phyloP scores from a whole-genome alignment of 2,888 invertebrate genomes.

The Ornithoptera alexandrae region DNA sequence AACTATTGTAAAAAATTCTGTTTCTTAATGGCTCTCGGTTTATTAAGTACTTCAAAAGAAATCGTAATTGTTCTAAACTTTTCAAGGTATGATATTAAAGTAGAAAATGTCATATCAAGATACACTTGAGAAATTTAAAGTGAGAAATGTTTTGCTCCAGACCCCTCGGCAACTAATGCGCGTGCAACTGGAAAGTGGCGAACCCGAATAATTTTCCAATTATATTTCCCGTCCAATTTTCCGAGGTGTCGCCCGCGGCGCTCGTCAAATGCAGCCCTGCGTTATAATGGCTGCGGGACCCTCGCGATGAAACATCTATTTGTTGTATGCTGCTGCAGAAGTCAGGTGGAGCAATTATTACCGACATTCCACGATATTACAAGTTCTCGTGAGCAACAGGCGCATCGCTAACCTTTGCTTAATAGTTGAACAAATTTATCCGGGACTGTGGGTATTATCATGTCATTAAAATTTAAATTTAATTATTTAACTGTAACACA shows the following conservation, averaged over 20 bases:
- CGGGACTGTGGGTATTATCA: conserved; percentile 10
- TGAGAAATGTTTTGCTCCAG: conserved; percentile 26
- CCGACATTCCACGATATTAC: conserved; percentile 17
- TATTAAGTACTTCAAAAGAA: no score
- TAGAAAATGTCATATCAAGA: neutral
- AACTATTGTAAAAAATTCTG: no score
- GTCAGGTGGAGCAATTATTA: conserved; percentile 52
- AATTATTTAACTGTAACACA: no score
- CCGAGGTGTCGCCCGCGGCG: conserved; percentile 77
- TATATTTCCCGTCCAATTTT: conserved; percentile 80
- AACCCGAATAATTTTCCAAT: conserved; percentile 79
- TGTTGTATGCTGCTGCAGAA: conserved; percentile 46
- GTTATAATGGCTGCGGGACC: conserved; percentile 42
- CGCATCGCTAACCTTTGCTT: conserved; percentile 12
- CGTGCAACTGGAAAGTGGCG: conserved; percentile 58
- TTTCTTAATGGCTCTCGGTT: no score
- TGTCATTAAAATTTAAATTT: neutral
- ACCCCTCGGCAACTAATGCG: conserved; percentile 40
- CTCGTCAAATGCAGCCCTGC: conserved; percentile 75
- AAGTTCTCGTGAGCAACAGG: conserved; percentile 26
- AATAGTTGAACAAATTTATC: conserved; percentile 10
- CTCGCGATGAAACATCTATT: conserved; percentile 39
- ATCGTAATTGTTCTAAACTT: no score
- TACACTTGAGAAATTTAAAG: conserved; percentile 9
- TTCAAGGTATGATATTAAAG: no score